Base-by-base conservation (phyloP, 2,113 vertebrate genomes). In the Lepus europaeus region DNA sequence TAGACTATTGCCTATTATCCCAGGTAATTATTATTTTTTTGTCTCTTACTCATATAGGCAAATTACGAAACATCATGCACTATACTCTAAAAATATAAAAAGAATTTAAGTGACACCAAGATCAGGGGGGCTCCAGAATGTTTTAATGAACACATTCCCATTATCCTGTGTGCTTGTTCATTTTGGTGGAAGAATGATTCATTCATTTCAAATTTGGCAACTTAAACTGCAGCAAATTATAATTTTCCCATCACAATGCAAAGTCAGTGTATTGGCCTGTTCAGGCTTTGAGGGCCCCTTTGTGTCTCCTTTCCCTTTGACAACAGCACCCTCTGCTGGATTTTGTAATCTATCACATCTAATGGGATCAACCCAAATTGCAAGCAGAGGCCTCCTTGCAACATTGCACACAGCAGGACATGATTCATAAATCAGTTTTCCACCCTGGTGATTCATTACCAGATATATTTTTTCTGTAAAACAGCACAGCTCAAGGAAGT, bases 291-390 rank as follows among this genome's bases (percentile, higher is more conserved):
- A 74, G 33, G 29, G 56, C 0, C 0, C 20, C 0, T 68, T 70
- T 9, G 45, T 61, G 51, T 6, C 36, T 27, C 17, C 66, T 39
- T 82, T 97, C 97, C 63, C 93, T 97, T 98, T 98, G 83, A n/a
- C 68, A 96, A n/a, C 79, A 96, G 91, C 97, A 97, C 97, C 98
- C 97, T 98, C 98, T 98, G 93, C 98, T 94, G 98, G 97, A 53
- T 19, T 0, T 8, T 86, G 4, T 74, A 22, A 39, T 13, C 80
- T 83, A 95, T 96, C 76, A 22, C 86, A 2, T 16, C 1, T 25
- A 77, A 87, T 36, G 36, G 10, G 12, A 81, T 56, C 66, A 31
- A 88, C 84, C 81, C 92, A 90, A 90, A 90, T 90, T 80, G 85
- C 89, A 96, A 91, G 90, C 10, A 12, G 90, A 90, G 94, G 87